Percentiles rank a stretch among this genome's conserved stretches.
Evolutionary conservation across 2,113 vertebrate species (phyloP).

Genomic region (Corvus moneduloides): DNA sequence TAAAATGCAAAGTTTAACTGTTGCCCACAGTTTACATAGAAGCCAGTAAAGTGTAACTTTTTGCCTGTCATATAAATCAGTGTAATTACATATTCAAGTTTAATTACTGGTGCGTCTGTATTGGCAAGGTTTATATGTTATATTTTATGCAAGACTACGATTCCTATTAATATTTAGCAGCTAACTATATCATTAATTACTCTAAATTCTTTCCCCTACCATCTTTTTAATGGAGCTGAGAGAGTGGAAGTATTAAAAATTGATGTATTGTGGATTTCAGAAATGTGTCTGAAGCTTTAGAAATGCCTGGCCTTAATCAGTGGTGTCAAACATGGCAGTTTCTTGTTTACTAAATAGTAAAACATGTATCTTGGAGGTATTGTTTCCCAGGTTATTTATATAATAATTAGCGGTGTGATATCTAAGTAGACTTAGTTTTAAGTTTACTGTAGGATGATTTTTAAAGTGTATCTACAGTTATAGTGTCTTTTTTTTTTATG

Average conservation of each 20-base stretch:
- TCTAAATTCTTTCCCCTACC: slow-evolving; percentile 90
- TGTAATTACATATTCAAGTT: slow-evolving; percentile 89
- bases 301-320: slow-evolving; percentile 80
- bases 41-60: slow-evolving; percentile 85
- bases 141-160: slow-evolving; percentile 95
- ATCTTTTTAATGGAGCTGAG: slow-evolving; percentile 92
- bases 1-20: slow-evolving; percentile 84
- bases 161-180: slow-evolving; percentile 98
- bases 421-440: slow-evolving; percentile 20
- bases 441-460: slow-evolving; percentile 3
- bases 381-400: slow-evolving; percentile 69
- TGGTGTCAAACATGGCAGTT: slow-evolving; percentile 80
- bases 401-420: slow-evolving; percentile 52
- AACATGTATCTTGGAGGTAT: slow-evolving; percentile 68
- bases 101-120: slow-evolving; percentile 91
- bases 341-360: slow-evolving; percentile 83
- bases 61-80: slow-evolving; percentile 89
- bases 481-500: background rate
- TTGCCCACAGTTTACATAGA: slow-evolving; percentile 83
- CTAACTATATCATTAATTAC: slow-evolving; percentile 99
- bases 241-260: slow-evolving; percentile 90
- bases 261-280: slow-evolving; percentile 91
- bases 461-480: background rate
- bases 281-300: slow-evolving; percentile 84
- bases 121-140: slow-evolving; percentile 92